Evolutionary conservation across 2,888 invertebrate genomes (phyloP), one percentile per base, ranked within the genome.

Genomic region (Ephialtes manifestator): DNA sequence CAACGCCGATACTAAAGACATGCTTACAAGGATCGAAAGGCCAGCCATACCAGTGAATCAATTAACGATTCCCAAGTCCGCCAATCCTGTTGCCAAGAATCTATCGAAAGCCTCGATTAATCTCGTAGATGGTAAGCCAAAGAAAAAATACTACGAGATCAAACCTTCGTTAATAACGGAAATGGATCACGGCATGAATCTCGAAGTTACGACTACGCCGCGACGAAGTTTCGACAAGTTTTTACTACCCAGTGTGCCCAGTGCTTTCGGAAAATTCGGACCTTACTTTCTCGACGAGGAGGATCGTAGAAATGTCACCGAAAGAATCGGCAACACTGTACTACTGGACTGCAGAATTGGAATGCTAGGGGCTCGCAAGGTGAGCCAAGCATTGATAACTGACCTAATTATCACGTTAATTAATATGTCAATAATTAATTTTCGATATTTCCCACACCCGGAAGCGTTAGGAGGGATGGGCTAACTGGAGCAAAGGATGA

Each of bases 211-310:
- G 11, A 75, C 82, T 5, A 85, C 86, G 0, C 85, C 86, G 5
- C 85, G 70, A 78, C 81, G 81, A 11, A 79, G 48, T n/a, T 83
- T 87, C 35, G 83, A 86, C 13, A 86, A 77, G 58, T 86, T 88
- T 60, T 63, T 87, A n/a, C 82, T 93, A 77, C 93, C 93, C 8
- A 93, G 92, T 81, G 89, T 93, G 5, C 90, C 92, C 80, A 93
- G 93, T 78, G 93, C 92, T 35, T 90, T 93, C 46, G 94, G 94
- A 15, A 94, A 94, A 81, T 94, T 93, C 71, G 94, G 95, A 1
- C 96, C 96, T 2, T 96, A 95, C 92, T 96, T 96, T 92, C 95
- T 96, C 90, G 95, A 96, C 87, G 96, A 95, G 80, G 94, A 94
- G 28, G 95, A 95, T 80, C 94, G 95, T 55, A 93, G 94, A 87